Evolutionary conservation across 1,140 invertebrate genomes (phyloP).

Genomic region (Radopholus similis): DNA sequence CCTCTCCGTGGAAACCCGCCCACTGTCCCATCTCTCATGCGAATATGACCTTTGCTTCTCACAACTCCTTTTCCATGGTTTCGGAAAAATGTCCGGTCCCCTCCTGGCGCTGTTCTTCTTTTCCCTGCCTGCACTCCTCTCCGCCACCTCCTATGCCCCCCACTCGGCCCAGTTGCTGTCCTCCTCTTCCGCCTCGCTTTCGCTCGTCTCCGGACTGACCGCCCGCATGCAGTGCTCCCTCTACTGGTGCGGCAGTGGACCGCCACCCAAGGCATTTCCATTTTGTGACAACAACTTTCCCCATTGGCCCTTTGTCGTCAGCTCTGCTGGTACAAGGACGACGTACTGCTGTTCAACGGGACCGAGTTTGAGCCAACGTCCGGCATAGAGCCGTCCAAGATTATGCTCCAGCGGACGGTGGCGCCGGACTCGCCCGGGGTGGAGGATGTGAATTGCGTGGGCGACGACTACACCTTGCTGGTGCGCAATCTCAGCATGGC

Average conservation of each 20-base stretch:
- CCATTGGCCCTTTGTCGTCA: conserved; percentile 6
- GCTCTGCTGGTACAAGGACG: conserved; percentile 43
- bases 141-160: no score
- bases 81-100: no score
- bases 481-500: conserved; percentile 36
- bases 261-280: conserved; percentile 2
- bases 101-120: no score
- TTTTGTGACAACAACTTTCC: not conserved
- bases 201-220: conserved; percentile 34
- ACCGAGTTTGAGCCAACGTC: conserved; percentile 43
- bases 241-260: conserved; percentile 19
- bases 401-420: conserved; percentile 34
- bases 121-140: no score
- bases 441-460: no score
- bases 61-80: no score
- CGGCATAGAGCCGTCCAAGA: conserved; percentile 35
- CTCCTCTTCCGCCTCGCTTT: not conserved
- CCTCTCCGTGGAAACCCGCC: no score
- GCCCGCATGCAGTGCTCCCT: conserved; percentile 35
- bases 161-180: no score
- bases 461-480: conserved; percentile 39
- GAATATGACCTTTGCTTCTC: no score
- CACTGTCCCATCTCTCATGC: no score
- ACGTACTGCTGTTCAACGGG: conserved; percentile 42
- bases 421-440: no score